Conservation (phyloP, 37 sponge, comb jelly and placozoan genomes). For the Hexactinellida sp. region DNA sequence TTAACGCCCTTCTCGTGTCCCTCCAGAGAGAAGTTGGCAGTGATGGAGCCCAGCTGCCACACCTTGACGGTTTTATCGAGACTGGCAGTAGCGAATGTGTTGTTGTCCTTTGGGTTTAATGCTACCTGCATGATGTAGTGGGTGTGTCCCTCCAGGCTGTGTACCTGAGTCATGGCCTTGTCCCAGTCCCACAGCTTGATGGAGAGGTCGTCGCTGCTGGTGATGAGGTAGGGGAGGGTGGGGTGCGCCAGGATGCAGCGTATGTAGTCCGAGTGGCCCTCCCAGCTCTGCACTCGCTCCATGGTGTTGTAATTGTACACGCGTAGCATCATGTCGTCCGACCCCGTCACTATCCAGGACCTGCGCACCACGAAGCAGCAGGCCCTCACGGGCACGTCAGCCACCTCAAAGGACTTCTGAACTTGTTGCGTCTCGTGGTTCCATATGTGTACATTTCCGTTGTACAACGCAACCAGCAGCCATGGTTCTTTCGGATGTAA, state of each 20-base stretch:
- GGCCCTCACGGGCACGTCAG: constrained; percentile 67
- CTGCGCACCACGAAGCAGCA: constrained; percentile 86
- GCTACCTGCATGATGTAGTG: constrained; percentile 98
- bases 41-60: constrained; percentile 84
- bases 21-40: constrained; percentile 94
- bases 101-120: constrained; percentile 96
- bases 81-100: constrained; percentile 93
- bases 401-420: constrained; percentile 75
- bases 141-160: constrained; percentile 92
- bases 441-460: constrained; percentile 95
- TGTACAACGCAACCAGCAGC: constrained; percentile 88
- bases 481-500: constrained; percentile 93
- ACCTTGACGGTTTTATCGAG: constrained; percentile 90
- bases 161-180: constrained; percentile 77
- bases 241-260: constrained; percentile 81
- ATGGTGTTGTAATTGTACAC: constrained; percentile 98
- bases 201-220: constrained; percentile 90
- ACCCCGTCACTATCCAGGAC: constrained; percentile 89
- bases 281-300: constrained; percentile 84
- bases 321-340: constrained; percentile 86
- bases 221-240: constrained; percentile 82
- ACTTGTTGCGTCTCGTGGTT: constrained; percentile 76
- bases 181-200: constrained; percentile 99
- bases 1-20: constrained; percentile 96
- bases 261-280: constrained; percentile 94